phyloP scores from a whole-genome alignment of 2,113 vertebrate genomes.

The Gorilla gorilla region DNA sequence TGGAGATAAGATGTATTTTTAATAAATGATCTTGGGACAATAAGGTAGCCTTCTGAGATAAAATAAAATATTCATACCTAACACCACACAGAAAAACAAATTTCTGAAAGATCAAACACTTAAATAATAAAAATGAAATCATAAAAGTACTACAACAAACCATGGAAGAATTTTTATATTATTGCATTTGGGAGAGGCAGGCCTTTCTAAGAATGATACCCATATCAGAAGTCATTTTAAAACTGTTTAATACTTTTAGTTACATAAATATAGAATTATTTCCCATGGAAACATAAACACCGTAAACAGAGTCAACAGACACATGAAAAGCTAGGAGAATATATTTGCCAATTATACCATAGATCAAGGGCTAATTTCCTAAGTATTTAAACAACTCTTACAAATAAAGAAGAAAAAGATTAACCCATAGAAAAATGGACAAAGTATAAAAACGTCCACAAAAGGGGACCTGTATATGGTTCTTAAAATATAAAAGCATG shows the following conservation, averaged over 20 bases:
- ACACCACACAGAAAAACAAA: background rate
- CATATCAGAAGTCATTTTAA: slow-evolving; percentile 30
- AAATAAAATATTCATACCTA: background rate
- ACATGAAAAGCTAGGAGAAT: slow-evolving; percentile 26
- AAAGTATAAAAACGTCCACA: background rate
- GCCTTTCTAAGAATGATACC: background rate
- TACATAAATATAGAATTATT: background rate
- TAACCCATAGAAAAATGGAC: background rate
- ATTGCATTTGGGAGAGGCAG: background rate
- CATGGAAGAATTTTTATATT: background rate
- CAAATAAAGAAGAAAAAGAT: background rate
- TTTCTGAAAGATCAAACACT: background rate
- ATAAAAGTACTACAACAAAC: background rate
- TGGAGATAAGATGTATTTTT: background rate
- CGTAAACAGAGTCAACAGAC: background rate
- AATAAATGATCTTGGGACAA: background rate
- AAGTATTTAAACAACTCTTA: background rate
- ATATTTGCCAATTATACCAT: background rate
- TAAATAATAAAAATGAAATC: slow-evolving; percentile 9
- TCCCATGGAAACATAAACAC: background rate
- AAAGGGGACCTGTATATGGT: background rate
- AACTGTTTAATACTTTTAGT: background rate
- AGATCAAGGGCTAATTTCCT: slow-evolving; percentile 9
- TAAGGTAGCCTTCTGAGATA: background rate
- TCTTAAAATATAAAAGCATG: slow-evolving; percentile 22